Evolutionary conservation across 2,888 invertebrate species (phyloP), one percentile per base, ranked within the genome.

Genomic region (Idaea dimidiata): DNA sequence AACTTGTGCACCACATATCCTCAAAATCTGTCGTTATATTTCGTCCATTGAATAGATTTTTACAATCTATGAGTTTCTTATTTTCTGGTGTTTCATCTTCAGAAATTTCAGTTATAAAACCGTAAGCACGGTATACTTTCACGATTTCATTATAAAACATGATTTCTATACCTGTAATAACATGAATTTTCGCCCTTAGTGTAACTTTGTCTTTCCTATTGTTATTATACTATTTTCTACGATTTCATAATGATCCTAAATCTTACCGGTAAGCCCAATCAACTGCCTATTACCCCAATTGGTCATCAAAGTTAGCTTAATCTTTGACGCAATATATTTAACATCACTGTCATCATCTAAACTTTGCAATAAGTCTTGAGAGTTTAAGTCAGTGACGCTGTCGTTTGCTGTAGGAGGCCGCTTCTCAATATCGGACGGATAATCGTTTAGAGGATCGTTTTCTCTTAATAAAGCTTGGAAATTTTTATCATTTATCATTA

Each of bases 21-120:
- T 94, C 93, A 53, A 94, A 90, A 58, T 95, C 93, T 0, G 93
- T 94, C 0, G 96, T 95, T 57, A 97, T 89, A 82, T 96, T 96
- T n/a, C 88, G 84, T 1, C 94, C 95, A 79, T 96, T 94, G 74
- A 96, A 93, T 53, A 97, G 82, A 68, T 93, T 94, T 77, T 81
- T 80, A 74, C 94, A 90, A 61, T 93, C 89, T 0, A 87, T 77
- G 10, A 83, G 73, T 8, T 68, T 70, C 66, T 69, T 68, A 17
- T 71, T 68, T 7, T 83, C 82, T 0, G 75, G 74, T 16, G 73
- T 68, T 6, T 73, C 72, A 14, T 86, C 83, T 54, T 85, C 87
- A 1, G 76, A 76, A 16, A 83, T 82, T 60, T 69, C 74, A 0
- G 82, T 74, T 0, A 81, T 81, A 73, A 91, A 91, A 0, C 89